Conservation (phyloP, 2,888 invertebrate genomes). For the Hyposoter didymator region DNA sequence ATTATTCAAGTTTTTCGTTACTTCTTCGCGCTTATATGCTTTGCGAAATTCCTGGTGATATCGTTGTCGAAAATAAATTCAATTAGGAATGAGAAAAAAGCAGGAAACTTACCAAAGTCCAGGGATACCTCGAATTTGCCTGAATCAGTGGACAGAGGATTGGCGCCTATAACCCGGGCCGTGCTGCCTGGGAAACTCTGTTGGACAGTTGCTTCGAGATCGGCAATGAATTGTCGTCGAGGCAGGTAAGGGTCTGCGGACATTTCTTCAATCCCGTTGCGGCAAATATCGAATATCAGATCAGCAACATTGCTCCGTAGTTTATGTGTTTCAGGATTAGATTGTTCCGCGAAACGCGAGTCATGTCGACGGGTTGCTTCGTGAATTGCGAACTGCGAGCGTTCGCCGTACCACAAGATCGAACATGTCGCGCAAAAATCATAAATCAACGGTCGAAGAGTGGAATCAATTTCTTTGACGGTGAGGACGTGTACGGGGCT, state of each 20-base stretch:
- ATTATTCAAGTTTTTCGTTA: not conserved
- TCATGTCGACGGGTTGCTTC: slow-evolving; percentile 22
- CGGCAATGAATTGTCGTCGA: not conserved
- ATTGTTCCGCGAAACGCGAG: not conserved
- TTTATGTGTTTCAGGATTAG: not conserved
- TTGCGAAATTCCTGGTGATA: not conserved
- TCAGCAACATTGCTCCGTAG: slow-evolving; percentile 15
- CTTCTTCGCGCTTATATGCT: not conserved
- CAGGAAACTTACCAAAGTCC: not conserved
- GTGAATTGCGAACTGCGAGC: slow-evolving; percentile 42
- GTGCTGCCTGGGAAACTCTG: not conserved
- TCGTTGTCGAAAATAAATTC: not conserved
- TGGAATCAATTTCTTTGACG: not conserved
- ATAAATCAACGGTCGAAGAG: not conserved
- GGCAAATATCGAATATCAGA: not conserved
- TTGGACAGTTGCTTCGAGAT: slow-evolving; percentile 1
- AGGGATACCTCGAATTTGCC: slow-evolving; percentile 9
- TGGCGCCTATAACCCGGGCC: not conserved
- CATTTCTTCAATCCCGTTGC: not conserved
- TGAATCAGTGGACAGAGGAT: not conserved
- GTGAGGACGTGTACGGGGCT: not conserved
- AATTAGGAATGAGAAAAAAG: not conserved
- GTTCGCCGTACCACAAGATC: slow-evolving; percentile 61
- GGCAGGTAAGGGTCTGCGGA: not conserved
- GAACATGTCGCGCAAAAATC: slow-evolving; percentile 51